These are phyloP conservation scores for Amia ocellicauda DNA, from an alignment of 2,113 vertebrate species.

Conservation along the genomic window DNA sequence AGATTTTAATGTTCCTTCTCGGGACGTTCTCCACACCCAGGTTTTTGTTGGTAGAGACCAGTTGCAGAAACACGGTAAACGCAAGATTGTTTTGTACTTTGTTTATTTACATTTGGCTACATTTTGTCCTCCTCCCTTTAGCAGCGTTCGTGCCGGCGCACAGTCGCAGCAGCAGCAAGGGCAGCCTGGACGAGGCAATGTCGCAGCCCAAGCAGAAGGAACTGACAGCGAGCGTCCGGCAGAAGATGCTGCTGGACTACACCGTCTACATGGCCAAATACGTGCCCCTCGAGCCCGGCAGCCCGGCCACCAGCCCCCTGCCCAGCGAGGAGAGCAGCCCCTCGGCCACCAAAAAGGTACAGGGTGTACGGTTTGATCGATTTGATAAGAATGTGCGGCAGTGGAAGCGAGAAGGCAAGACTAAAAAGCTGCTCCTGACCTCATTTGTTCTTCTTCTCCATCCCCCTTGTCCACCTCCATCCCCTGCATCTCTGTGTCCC, in stretches of 20 bases:
- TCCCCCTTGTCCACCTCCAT: too few relatives aligned
- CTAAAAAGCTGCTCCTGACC: too few relatives aligned
- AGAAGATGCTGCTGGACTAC: conserved; percentile 90
- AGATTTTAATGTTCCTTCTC: too few relatives aligned
- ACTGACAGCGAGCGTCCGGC: conserved; percentile 57
- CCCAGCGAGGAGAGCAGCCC: conserved; percentile 88
- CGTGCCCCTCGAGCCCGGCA: conserved; percentile 67
- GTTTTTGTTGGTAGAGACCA: too few relatives aligned
- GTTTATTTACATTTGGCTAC: too few relatives aligned
- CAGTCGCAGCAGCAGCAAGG: conserved; percentile 87
- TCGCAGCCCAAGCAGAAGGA: conserved; percentile 77
- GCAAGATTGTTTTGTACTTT: too few relatives aligned
- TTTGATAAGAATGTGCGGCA: too few relatives aligned
- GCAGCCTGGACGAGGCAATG: conserved; percentile 79
- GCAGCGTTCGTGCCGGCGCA: conserved; percentile 75
- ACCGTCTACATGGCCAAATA: conserved; percentile 91
- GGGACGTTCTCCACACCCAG: too few relatives aligned
- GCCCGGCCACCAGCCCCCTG: conserved; percentile 72
- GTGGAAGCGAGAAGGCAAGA: too few relatives aligned
- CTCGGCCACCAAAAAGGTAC: conserved; percentile 81
- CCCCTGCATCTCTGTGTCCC: too few relatives aligned
- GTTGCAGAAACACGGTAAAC: too few relatives aligned
- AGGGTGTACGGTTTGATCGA: too few relatives aligned
- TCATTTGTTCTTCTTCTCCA: neutral
- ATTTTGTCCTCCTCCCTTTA: conserved; percentile 23